Base-by-base conservation (phyloP, 2,888 invertebrate genomes). In the Ethmia dodecea region DNA sequence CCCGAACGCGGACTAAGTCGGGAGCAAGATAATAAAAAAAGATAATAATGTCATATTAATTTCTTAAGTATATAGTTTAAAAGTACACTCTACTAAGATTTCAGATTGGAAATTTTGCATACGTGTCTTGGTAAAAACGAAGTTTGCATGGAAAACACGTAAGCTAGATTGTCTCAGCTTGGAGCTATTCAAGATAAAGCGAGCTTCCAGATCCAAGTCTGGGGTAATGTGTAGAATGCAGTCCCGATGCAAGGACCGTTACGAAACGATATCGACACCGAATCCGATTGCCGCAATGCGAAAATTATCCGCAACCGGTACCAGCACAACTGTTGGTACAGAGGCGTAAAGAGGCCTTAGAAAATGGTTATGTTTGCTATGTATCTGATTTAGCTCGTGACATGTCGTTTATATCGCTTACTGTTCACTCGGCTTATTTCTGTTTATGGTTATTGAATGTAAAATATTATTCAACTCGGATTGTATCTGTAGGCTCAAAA, bases 361-460 rank as follows among this genome's bases (percentile, higher is more conserved):
- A 38, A 65, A 75, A 76, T 75, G 77, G 74, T 74, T 76, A 71
- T 72, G 75, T 76, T 76, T 67, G 60, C 63, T 69, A 79, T 79
- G 79, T 77, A 81, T 81, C 81, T 73, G 79, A 80, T 81, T 75
- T 69, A 71, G 69, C 58, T 73, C n/a, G n/a, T n/a, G 78, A 74
- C 72, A 66, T 61, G 72, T 72, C 73, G 69, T 74, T 75, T 72
- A 67, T 75, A 74, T 61, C 58, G 61, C 68, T 71, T 69, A 69
- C 67, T 58, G 57, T 48, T 52, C 58, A 61, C 73, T 71, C 76
- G 60, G 61, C 72, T 67, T 69, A 71, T 74, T 69, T 57, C 66
- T 64, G 52, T 70, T 68, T 69, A 71, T 66, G 55, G 63, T 59
- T 55, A 65, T 60, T 60, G 45, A 46, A 55, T 52, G 59, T 59